Percentiles rank a stretch among this genome's conserved stretches.
Conservation (phyloP, 1,140 invertebrate genomes). For the Pinna nobilis region DNA sequence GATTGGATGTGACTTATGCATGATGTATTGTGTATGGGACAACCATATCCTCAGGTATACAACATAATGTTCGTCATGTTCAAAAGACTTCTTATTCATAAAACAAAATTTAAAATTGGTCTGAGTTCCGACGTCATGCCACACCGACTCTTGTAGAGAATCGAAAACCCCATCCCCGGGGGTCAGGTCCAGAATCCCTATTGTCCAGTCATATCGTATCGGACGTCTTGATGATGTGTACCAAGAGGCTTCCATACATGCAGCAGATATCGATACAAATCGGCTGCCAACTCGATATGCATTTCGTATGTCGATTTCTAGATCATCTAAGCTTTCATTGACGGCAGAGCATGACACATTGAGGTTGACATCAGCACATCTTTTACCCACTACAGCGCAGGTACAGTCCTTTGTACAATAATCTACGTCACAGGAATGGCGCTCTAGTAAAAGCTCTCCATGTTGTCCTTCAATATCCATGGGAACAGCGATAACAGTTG, state of each 20-base stretch:
- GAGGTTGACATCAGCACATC: slow-evolving; percentile 22
- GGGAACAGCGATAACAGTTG: slow-evolving; percentile 11
- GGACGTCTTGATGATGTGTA: neutral
- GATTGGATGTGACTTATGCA: slow-evolving; percentile 40
- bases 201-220: slow-evolving; percentile 51
- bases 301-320: neutral
- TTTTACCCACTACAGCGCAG: slow-evolving; percentile 45
- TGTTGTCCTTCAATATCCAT: neutral
- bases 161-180: slow-evolving; percentile 47
- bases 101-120: slow-evolving; percentile 46
- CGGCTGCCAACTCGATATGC: neutral
- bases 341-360: neutral
- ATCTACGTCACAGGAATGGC: slow-evolving; percentile 43
- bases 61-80: slow-evolving; percentile 32
- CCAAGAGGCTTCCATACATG: slow-evolving; percentile 44
- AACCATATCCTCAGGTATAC: slow-evolving; percentile 50
- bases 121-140: slow-evolving; percentile 46
- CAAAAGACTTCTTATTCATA: slow-evolving; percentile 15
- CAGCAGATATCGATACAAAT: slow-evolving; percentile 21
- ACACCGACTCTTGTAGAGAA: slow-evolving; percentile 33
- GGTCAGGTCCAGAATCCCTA: slow-evolving; percentile 27
- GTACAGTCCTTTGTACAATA: slow-evolving; percentile 56
- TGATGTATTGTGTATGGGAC: slow-evolving; percentile 8
- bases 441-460: slow-evolving; percentile 29
- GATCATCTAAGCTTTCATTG: neutral